Evolutionary conservation across 2,797 vertebrate genomes (phyloP).

Genomic region (Selene dorsalis): DNA sequence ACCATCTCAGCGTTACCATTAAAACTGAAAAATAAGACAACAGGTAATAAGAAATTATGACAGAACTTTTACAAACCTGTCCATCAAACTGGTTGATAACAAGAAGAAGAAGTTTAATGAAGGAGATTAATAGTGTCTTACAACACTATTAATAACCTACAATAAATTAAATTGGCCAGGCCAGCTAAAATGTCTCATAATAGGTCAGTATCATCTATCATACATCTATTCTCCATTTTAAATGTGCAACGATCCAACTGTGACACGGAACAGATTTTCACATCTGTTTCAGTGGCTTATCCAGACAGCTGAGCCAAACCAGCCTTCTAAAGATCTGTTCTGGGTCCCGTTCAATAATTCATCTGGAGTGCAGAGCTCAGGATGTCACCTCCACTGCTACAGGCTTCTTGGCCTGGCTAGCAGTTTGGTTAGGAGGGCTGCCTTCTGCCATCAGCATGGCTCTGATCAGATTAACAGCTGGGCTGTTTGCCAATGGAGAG

Average conservation of each 20-base stretch:
- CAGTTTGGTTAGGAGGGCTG: conserved; percentile 67
- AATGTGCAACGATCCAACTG: conserved; percentile 7
- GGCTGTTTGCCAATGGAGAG: conserved; percentile 58
- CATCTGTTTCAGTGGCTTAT: conserved; percentile 44
- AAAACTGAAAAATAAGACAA: too few species aligned
- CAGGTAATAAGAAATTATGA: too few species aligned
- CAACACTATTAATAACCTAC: background rate
- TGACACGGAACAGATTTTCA: conserved; percentile 38
- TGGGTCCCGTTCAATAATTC: conserved; percentile 70
- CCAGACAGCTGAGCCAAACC: conserved; percentile 28
- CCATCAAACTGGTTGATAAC: too few species aligned
- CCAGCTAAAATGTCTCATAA: conserved; percentile 14
- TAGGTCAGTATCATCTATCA: conserved; percentile 2
- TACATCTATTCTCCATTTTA: conserved; percentile 15
- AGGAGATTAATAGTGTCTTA: too few species aligned
- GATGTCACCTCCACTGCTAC: conserved; percentile 68
- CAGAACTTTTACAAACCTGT: too few species aligned
- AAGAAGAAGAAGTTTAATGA: too few species aligned
- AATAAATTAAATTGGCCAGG: conserved; percentile 1
- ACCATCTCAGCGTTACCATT: background rate
- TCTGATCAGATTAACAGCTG: conserved; percentile 69
- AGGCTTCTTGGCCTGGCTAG: conserved; percentile 61
- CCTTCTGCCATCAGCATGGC: conserved; percentile 75
- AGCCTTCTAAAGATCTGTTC: conserved; percentile 41
- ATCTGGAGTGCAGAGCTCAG: conserved; percentile 52